Evolutionary conservation across 2,113 vertebrate species (phyloP).

Genomic region (Gasterosteus aculeatus): DNA sequence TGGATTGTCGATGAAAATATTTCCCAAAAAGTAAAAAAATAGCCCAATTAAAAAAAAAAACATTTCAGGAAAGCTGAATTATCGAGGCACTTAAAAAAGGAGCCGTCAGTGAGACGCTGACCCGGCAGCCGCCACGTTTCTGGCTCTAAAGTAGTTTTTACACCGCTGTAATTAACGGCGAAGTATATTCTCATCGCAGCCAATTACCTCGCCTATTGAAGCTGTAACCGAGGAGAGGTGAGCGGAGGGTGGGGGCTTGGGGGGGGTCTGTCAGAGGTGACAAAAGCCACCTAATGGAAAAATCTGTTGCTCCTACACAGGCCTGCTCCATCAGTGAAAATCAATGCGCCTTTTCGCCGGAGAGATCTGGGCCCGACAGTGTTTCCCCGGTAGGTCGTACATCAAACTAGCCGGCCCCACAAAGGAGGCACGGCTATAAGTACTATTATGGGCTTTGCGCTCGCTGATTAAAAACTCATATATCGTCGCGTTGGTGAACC

Average conservation of each 20-base stretch:
- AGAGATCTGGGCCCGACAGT: conserved; percentile 40
- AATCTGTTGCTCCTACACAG: conserved; percentile 56
- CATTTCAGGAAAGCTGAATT: conserved; percentile 43
- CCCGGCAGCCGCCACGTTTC: conserved; percentile 32
- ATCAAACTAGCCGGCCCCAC: conserved; percentile 28
- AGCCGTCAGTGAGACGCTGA: conserved; percentile 31
- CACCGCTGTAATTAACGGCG: conserved; percentile 53
- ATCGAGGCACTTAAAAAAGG: conserved; percentile 41
- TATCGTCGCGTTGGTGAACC: conserved; percentile 16
- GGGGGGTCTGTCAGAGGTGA: conserved; percentile 41
- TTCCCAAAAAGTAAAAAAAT: conserved; percentile 7
- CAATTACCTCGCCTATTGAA: conserved; percentile 38
- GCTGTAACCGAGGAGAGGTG: conserved; percentile 9
- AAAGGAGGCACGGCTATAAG: conserved; percentile 12
- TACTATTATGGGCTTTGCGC: conserved; percentile 11
- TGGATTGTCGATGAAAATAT: conserved; percentile 34
- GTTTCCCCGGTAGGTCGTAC: conserved; percentile 31
- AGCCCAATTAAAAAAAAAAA: conserved; percentile 64
- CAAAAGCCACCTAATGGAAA: conserved; percentile 61
- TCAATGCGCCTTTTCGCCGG: conserved; percentile 53
- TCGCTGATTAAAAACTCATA: conserved; percentile 53
- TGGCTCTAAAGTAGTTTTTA: conserved; percentile 25
- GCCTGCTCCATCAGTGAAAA: conserved; percentile 62
- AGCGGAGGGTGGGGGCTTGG: neutral
- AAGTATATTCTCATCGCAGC: conserved; percentile 20